Percentiles rank a stretch among this genome's conserved stretches.
These are phyloP conservation scores for Trichonephila inaurata DNA, from an alignment of 1,140 invertebrate species.

Conservation along the genomic window DNA sequence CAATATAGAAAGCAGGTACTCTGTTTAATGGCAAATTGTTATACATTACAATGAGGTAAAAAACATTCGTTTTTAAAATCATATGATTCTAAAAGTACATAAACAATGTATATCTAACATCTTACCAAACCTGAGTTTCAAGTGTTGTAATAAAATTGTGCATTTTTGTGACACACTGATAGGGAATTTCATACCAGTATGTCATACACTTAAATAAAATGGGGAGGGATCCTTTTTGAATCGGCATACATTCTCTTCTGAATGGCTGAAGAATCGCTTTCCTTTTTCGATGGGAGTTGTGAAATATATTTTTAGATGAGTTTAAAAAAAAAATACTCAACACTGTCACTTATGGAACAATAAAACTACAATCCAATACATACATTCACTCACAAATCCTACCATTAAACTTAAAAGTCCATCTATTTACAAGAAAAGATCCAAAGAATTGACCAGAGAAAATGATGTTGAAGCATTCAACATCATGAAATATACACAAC, in stretches of 20 bases:
- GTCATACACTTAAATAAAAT: conserved; percentile 51
- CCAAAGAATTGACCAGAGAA: not conserved
- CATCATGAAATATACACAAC: not conserved
- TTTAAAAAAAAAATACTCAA: not conserved
- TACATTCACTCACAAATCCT: conserved; percentile 28
- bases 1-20: conserved; percentile 68
- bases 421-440: conserved; percentile 34
- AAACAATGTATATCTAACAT: conserved; percentile 73
- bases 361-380: conserved; percentile 42
- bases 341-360: not conserved
- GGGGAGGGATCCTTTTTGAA: not conserved
- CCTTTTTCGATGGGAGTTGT: not conserved
- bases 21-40: conserved; percentile 63
- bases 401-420: conserved; percentile 39
- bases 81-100: conserved; percentile 75
- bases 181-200: conserved; percentile 26
- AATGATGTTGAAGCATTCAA: not conserved
- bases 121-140: conserved; percentile 74
- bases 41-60: conserved; percentile 69
- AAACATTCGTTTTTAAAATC: conserved; percentile 66
- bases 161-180: conserved; percentile 55
- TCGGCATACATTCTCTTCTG: conserved; percentile 64
- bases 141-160: conserved; percentile 75
- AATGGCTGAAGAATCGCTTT: not conserved
- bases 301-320: not conserved